Evolutionary conservation across 2,888 invertebrate genomes (phyloP).

Genomic region (Archips crataeganus): DNA sequence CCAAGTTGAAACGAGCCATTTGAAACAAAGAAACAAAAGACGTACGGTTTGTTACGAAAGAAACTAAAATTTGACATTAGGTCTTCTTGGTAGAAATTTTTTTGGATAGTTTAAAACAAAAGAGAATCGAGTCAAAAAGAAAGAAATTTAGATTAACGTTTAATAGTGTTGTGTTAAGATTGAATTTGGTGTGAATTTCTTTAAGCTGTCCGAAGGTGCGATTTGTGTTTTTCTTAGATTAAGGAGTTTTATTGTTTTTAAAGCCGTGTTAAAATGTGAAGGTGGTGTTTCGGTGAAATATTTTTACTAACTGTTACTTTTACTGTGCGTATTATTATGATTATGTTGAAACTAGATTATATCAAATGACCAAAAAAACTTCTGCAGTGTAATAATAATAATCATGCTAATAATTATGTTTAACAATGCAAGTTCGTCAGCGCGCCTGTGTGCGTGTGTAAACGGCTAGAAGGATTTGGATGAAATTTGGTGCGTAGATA

Average conservation of each 20-base stretch:
- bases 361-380: too few species aligned
- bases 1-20: neutral
- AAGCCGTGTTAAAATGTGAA: neutral
- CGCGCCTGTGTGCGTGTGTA: too few species aligned
- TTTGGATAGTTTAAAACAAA: neutral
- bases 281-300: neutral
- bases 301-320: neutral
- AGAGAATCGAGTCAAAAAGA: neutral
- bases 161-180: neutral
- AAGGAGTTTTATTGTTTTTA: neutral
- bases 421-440: too few species aligned
- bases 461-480: too few species aligned
- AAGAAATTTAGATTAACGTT: neutral
- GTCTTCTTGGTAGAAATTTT: neutral
- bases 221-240: neutral
- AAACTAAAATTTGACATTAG: neutral
- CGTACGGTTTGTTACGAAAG: neutral
- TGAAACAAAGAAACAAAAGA: neutral
- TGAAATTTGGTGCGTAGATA: too few species aligned
- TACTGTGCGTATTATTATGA: neutral
- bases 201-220: neutral
- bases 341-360: neutral
- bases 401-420: too few species aligned
- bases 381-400: too few species aligned
- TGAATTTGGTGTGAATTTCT: neutral